A percentile compares a stretch with the other conserved stretches of the same genome.
Conservation (phyloP, 2,888 invertebrate species). For the Spatulosminthurus flaviceps region DNA sequence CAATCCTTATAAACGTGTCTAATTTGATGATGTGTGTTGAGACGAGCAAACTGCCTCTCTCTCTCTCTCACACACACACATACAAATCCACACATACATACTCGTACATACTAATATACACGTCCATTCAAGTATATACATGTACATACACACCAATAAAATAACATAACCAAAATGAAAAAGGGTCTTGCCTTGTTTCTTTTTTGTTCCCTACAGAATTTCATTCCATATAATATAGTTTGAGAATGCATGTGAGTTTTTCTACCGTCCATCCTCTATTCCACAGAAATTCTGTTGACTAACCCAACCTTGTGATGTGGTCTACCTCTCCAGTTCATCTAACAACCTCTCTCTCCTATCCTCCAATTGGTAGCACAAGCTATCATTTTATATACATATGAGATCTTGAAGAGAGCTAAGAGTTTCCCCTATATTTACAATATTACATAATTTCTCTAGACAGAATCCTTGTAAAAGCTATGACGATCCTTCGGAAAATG, state of each 20-base stretch:
- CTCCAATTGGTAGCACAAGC: no score
- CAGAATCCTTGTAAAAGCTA: neutral
- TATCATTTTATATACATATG: slow-evolving; percentile 1
- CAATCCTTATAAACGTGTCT: slow-evolving; percentile 14
- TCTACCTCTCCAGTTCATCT: neutral
- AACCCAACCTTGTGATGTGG: slow-evolving; percentile 11
- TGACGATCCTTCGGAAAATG: neutral
- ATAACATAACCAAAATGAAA: slow-evolving; percentile 7
- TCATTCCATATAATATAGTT: neutral
- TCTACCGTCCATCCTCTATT: slow-evolving; percentile 26
- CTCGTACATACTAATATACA: neutral
- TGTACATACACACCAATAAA: neutral
- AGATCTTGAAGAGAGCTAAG: neutral
- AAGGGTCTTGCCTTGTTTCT: slow-evolving; percentile 16
- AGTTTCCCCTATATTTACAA: neutral
- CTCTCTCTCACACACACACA: neutral
- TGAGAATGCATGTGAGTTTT: slow-evolving; percentile 33
- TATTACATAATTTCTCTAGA: slow-evolving; percentile 12
- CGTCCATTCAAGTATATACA: neutral
- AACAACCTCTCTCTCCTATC: neutral
- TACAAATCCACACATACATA: neutral
- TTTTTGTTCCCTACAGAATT: slow-evolving; percentile 14
- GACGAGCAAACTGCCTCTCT: neutral
- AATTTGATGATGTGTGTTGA: slow-evolving; percentile 37
- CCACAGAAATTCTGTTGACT: slow-evolving; percentile 13